Percentiles rank a stretch among this genome's conserved stretches.
Evolutionary conservation across 2,113 vertebrate species (phyloP).

Genomic region (cattle (Bos taurus)): DNA sequence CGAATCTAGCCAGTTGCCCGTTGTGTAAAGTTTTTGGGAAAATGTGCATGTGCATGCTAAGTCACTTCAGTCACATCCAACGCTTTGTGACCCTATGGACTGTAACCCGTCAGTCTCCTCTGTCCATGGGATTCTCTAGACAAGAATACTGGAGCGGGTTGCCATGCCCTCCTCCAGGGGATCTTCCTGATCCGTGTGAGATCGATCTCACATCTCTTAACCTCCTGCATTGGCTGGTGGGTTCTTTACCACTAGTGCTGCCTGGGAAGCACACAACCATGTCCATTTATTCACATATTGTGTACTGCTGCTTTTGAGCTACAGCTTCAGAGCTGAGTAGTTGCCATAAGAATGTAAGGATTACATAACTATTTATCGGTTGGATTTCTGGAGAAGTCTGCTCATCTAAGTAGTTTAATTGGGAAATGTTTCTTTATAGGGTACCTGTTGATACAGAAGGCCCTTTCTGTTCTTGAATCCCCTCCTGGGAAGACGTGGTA

Average conservation of each 20-base stretch:
- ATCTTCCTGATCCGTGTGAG: neutral
- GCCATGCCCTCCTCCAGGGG: neutral
- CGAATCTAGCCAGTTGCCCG: neutral
- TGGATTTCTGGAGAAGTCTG: neutral
- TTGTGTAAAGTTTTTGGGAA: neutral
- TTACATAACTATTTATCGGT: neutral
- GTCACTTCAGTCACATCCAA: neutral
- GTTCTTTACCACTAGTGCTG: neutral
- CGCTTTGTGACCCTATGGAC: neutral
- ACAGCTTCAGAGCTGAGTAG: neutral
- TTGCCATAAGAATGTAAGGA: neutral
- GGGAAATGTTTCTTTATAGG: neutral
- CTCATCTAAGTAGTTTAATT: neutral
- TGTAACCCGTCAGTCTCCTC: neutral
- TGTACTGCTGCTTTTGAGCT: neutral
- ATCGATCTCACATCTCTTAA: accelerated
- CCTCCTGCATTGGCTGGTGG: neutral
- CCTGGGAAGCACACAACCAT: neutral
- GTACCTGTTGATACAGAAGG: neutral
- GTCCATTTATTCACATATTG: neutral
- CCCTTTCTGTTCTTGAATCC: neutral
- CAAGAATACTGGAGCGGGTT: neutral
- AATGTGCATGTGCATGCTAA: neutral
- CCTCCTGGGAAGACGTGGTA: neutral
- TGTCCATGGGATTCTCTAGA: neutral